These are phyloP conservation scores for Eptesicus fuscus DNA, from an alignment of 2,113 vertebrate species.

Conservation along the genomic window DNA sequence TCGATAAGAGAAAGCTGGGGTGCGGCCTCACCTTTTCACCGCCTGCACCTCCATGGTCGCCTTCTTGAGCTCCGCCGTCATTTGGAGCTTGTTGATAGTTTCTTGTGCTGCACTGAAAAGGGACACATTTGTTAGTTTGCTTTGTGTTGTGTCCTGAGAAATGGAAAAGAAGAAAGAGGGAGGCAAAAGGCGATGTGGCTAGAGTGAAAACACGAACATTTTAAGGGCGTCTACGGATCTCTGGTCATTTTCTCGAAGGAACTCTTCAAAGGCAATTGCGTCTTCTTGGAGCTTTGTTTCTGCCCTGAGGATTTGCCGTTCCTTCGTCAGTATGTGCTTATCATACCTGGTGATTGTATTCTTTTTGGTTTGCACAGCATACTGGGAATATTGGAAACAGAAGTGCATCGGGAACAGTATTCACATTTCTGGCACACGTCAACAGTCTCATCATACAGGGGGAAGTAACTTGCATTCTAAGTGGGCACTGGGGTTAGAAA, in stretches of 20 bases:
- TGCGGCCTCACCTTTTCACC: conserved; percentile 72
- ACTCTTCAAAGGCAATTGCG: conserved; percentile 74
- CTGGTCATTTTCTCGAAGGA: conserved; percentile 78
- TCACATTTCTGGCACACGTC: background rate
- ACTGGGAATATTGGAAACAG: conserved; percentile 66
- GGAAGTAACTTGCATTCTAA: background rate
- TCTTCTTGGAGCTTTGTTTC: conserved; percentile 76
- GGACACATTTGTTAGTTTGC: background rate
- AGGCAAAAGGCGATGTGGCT: background rate
- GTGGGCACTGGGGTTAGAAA: background rate
- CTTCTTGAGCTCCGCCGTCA: conserved; percentile 68
- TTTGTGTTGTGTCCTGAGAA: background rate
- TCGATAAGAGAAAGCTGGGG: accelerated
- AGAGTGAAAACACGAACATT: conserved; percentile 59
- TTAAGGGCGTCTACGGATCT: conserved; percentile 77
- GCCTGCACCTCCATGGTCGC: conserved; percentile 66
- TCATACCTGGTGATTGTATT: conserved; percentile 71
- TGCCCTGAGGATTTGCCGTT: conserved; percentile 57
- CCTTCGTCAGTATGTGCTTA: conserved; percentile 47
- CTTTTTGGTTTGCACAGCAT: conserved; percentile 70
- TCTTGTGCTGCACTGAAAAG: conserved; percentile 78
- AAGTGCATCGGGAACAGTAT: background rate
- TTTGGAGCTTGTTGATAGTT: conserved; percentile 75
- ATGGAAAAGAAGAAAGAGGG: background rate
- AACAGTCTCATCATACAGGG: background rate